A percentile compares a stretch with the other conserved stretches of the same genome.
These are phyloP conservation scores for Lacerta agilis DNA, from an alignment of 2,797 vertebrate genomes.

Conservation along the genomic window DNA sequence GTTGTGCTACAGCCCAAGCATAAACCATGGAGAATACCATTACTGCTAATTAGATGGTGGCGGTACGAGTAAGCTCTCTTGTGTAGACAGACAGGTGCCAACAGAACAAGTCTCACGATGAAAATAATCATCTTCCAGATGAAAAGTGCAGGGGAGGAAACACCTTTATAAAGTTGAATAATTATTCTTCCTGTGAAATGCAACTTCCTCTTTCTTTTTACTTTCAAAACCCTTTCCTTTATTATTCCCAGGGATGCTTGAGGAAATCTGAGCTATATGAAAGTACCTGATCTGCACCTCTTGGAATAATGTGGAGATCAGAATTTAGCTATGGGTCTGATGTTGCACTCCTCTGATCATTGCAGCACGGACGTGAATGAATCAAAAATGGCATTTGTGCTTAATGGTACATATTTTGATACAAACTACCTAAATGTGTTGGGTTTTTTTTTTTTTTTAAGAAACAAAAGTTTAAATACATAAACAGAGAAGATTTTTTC, in stretches of 20 bases:
- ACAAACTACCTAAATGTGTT: neutral
- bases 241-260: neutral
- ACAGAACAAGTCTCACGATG: slow-evolving; percentile 39
- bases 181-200: slow-evolving; percentile 7
- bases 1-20: slow-evolving; percentile 68
- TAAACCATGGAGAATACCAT: slow-evolving; percentile 67
- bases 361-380: neutral
- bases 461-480: too few species aligned
- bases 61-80: slow-evolving; percentile 67
- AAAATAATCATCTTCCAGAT: slow-evolving; percentile 32
- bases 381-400: neutral
- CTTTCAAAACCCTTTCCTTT: neutral
- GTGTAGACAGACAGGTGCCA: slow-evolving; percentile 54
- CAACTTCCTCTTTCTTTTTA: neutral
- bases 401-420: neutral
- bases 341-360: neutral
- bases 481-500: too few species aligned
- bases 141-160: slow-evolving; percentile 1
- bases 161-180: neutral
- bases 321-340: neutral
- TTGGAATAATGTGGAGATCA: neutral
- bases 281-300: neutral
- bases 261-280: neutral
- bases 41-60: slow-evolving; percentile 75
- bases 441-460: too few species aligned